Base-by-base conservation (phyloP, 30 jellyfish, hydroid and myxozoan genomes). In the Hydractinia symbiolongicarpus region DNA sequence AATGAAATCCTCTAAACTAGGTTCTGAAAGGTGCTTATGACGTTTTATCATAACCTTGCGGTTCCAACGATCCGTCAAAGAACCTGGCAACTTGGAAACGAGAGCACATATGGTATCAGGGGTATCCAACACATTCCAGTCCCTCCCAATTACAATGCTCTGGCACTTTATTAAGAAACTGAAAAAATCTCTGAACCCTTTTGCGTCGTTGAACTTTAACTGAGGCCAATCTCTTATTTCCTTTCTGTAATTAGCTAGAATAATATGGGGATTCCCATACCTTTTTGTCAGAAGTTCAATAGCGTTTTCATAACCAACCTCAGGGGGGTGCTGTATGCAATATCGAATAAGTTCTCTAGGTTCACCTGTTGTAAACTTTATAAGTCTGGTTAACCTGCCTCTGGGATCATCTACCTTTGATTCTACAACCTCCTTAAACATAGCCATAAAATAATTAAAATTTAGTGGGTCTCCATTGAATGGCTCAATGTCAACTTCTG, bases 301-400 rank as follows among this genome's bases (percentile, higher is more conserved):
- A 15, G 85, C 85, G 21, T 77, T 56, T 53, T 77, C 56, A 82
- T 77, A 77, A 15, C 85, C 71, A 49, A 55, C 54, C n/a, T 55
- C 70, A 10, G 85, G 82, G 15, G 81, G 50, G 20, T 14, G 21
- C 82, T 54, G 54, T 21, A 77, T 77, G 56, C 85, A 77, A 53
- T 55, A 4, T 49, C 54, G 16, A 44, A 77, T 77, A 11, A 54
- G 83, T 62, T 79, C 82, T 79, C 62, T 79, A 30, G 86, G 67
- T 79, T 79, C 86, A 79, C 86, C 83, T 57, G 66, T 16, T n/a
- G 83, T 62, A 62, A 57, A 62, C 66, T 79, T 60, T 50, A 79
- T 79, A 30, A 79, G 62, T 53, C 83, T 58, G 82, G 82, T 53
- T 14, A 77, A 82, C 54, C 82, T 77, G 16, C 82, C 82, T 16